Evolutionary conservation across 2,113 vertebrate genomes (phyloP), one percentile per base, ranked within the genome.

Genomic region (Rhinolophus sinicus): DNA sequence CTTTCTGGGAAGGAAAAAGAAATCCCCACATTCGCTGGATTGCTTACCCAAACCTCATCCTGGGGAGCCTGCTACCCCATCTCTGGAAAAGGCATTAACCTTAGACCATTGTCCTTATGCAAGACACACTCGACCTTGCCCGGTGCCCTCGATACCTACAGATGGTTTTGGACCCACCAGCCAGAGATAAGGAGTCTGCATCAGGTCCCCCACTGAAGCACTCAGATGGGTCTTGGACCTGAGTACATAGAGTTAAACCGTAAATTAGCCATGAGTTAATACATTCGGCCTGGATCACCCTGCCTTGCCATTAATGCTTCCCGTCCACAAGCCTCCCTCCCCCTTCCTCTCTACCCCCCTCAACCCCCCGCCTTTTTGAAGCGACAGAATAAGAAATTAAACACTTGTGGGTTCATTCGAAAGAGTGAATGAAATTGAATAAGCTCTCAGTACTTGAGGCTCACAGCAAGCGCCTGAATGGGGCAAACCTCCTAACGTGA

Each of bases 391-490:
- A 99, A 99, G 99, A 99, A 99, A 99, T 99, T 99, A 99, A 99
- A 99, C 99, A 99, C 99, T 99, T 99, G 99, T 99, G 99, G 99
- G 99, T 99, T 99, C 98, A 99, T 99, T 99, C 99, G 99, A 99
- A 99, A 99, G 99, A 99, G 99, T 99, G 99, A 99, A 99, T 99
- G 99, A 99, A 99, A 99, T 99, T 99, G 99, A 99, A 99, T 99
- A 99, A 99, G 99, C 99, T 99, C 99, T 99, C 98, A 99, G 99
- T 99, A 99, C 99, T 99, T 99, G 99, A 99, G 99, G 99, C 99
- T 98, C 99, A 99, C 99, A 99, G 99, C 98, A 98, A 99, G 99
- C 99, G 99, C 99, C 99, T 99, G 99, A 99, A 99, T 99, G 99
- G 99, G 99, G 99, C 99, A 99, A 99, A 99, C 99, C 99, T 99